phyloP scores from a whole-genome alignment of 2,113 vertebrate species.

The Pitta sordida region DNA sequence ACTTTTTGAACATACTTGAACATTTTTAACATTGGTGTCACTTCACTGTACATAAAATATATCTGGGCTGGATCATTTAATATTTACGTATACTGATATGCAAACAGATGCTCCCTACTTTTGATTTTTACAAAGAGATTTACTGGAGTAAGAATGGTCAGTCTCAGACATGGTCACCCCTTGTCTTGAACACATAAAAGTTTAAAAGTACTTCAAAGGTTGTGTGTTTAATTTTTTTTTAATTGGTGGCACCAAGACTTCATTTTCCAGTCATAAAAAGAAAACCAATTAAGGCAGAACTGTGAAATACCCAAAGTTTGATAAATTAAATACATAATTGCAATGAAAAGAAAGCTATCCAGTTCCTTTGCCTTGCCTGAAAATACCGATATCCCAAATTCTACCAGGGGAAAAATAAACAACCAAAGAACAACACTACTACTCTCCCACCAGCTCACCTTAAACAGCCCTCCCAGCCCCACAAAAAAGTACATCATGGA shows the following conservation, averaged over 20 bases:
- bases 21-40: not conserved
- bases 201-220: not conserved
- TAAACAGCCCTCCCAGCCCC: not conserved
- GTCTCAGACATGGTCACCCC: fast-evolving
- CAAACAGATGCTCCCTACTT: not conserved
- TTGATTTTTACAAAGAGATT: not conserved
- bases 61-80: not conserved
- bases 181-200: not conserved
- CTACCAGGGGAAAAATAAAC: not conserved
- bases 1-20: not conserved
- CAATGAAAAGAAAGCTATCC: not conserved
- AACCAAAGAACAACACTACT: not conserved
- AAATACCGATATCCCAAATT: not conserved
- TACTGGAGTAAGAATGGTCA: not conserved
- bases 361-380: not conserved
- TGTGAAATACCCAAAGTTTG: not conserved
- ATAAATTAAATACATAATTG: not conserved
- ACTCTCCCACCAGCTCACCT: not conserved
- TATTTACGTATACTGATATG: not conserved
- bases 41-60: not conserved
- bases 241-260: not conserved
- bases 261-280: not conserved
- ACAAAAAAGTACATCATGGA: not conserved
- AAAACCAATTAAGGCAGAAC: not conserved
- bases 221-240: not conserved